Evolutionary conservation across 2,113 vertebrate species (phyloP), one percentile per base, ranked within the genome.

Genomic region (Albula goreensis): DNA sequence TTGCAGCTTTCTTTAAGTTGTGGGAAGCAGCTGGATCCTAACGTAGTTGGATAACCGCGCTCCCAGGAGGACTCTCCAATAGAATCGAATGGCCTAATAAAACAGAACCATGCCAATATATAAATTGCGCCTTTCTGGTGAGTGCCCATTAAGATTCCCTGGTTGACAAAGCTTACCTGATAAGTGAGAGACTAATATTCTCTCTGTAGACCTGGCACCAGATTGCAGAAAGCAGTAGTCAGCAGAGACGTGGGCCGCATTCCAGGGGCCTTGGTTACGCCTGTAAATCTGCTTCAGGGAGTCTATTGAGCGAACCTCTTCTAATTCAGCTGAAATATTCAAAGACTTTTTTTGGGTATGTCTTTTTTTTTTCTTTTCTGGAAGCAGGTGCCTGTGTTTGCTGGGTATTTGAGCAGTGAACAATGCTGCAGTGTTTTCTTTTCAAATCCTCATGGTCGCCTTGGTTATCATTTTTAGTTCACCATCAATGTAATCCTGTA

Each of bases 131-230:
- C 70, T 85, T 87, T 89, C 86, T n/a, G 88, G 52, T 57, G 52
- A 15, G 82, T 60, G 78, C 87, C 89, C 53, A 82, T 89, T 90
- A 89, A 86, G 84, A 85, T 87, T 87, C 81, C 60, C 57, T 66
- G 83, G 85, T 84, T 90, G 88, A 88, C 86, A 85, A 88, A 89
- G 85, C 85, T 70, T 81, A 85, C 87, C 85, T 84, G 85, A 88
- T 84, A 88, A n/a, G 63, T 17, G 63, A 70, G 63, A 70, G 63
- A 19, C 60, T 63, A 15, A 57, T 80, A 80, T 82, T 88, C 82
- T 85, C 78, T 81, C 63, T 84, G 66, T 53, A 79, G 84, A 81
- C 22, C 11, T 86, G 84, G 86, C 84, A 88, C 85, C 85, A 88
- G 89, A 87, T 84, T 85, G 82, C 80, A 87, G 53, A 80, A 79